phyloP scores from a whole-genome alignment of 2,888 invertebrate genomes.

The Dasypogon diadema region DNA sequence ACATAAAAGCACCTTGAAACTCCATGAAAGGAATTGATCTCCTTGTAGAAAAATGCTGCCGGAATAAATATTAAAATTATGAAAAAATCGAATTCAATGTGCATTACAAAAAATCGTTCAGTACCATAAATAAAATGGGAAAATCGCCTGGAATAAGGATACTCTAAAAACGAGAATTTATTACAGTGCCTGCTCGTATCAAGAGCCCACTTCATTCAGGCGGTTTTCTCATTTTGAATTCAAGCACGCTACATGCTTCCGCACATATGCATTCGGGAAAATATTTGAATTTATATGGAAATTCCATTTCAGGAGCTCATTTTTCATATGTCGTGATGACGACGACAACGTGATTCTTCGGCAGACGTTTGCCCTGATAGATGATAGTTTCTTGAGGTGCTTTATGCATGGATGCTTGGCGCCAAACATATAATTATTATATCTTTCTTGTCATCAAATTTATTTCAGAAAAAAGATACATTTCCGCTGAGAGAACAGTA shows the following conservation, averaged over 20 bases:
- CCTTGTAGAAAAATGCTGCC: not conserved
- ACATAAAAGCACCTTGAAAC: not conserved
- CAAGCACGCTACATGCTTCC: slow-evolving; percentile 22
- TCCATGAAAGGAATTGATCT: not conserved
- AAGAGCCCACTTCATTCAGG: slow-evolving; percentile 27
- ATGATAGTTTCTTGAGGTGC: slow-evolving; percentile 19
- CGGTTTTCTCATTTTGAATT: slow-evolving; percentile 34
- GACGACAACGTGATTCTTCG: slow-evolving; percentile 45
- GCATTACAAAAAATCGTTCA: slow-evolving; percentile 5
- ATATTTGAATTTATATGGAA: slow-evolving; percentile 47
- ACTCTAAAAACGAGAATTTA: slow-evolving; percentile 36
- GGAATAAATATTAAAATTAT: slow-evolving; percentile 35
- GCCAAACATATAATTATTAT: slow-evolving; percentile 6
- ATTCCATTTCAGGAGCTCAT: slow-evolving; percentile 37
- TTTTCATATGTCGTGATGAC: slow-evolving; percentile 21
- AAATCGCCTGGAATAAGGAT: slow-evolving; percentile 31
- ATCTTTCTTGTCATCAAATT: too few species aligned
- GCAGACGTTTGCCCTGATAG: slow-evolving; percentile 11
- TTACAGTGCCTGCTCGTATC: slow-evolving; percentile 14
- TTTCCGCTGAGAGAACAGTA: too few species aligned
- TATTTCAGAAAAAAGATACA: too few species aligned
- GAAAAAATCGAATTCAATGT: slow-evolving; percentile 29
- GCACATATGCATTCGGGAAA: slow-evolving; percentile 29
- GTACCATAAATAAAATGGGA: slow-evolving; percentile 26
- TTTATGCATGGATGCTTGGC: not conserved